These are phyloP conservation scores for Athrips mouffetella DNA, from an alignment of 2,888 invertebrate genomes.

Conservation along the genomic window DNA sequence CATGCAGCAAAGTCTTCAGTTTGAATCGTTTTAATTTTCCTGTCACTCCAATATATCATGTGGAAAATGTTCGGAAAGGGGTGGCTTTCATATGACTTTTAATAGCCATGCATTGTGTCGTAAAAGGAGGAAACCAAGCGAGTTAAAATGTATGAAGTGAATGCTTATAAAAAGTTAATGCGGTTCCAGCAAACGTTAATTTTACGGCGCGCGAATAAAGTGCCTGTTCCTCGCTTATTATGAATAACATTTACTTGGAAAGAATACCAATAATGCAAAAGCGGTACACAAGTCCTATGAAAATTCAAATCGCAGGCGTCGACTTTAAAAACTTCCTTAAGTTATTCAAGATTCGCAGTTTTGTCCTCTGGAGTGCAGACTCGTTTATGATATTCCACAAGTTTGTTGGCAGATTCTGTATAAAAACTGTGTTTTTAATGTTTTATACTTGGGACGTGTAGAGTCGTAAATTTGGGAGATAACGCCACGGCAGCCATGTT, in stretches of 20 bases:
- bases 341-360: slow-evolving; percentile 30
- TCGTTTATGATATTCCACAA: slow-evolving; percentile 30
- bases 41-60: too few species aligned
- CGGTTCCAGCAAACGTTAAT: background rate
- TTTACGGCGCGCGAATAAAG: background rate
- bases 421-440: slow-evolving; percentile 11
- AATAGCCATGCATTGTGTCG: slow-evolving; percentile 6
- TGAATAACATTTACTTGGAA: background rate
- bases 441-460: slow-evolving; percentile 13
- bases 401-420: slow-evolving; percentile 21
- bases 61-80: too few species aligned
- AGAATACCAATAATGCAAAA: slow-evolving; percentile 1
- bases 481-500: slow-evolving; percentile 1
- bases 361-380: slow-evolving; percentile 24
- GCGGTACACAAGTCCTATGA: slow-evolving; percentile 26
- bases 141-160: background rate
- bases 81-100: too few species aligned
- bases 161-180: slow-evolving; percentile 4
- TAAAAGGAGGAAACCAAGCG: background rate
- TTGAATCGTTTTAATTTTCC: too few species aligned
- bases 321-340: slow-evolving; percentile 29
- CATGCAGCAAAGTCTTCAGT: too few species aligned
- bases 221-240: slow-evolving; percentile 3
- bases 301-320: slow-evolving; percentile 28
- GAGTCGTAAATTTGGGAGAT: slow-evolving; percentile 14